Percentiles rank a stretch among this genome's conserved stretches.
phyloP scores from a whole-genome alignment of 2,797 vertebrate species.

The Hephaestus fuliginosus region DNA sequence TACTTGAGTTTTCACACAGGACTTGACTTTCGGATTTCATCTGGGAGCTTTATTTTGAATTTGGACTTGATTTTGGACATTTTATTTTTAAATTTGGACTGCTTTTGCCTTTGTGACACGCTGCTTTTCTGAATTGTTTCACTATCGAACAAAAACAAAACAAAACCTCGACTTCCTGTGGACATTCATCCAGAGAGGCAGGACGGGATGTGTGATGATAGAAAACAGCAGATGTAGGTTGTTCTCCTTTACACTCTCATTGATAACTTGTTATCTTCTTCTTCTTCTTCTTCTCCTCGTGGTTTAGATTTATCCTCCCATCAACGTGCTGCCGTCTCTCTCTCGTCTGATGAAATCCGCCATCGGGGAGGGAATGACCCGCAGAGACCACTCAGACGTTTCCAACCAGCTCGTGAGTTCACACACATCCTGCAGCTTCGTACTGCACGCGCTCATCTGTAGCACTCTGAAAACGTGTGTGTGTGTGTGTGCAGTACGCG shows the following conservation, averaged over 20 bases:
- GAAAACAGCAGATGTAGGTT: neutral
- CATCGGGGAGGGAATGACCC: conserved; percentile 82
- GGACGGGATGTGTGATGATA: neutral
- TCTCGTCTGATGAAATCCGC: conserved; percentile 85
- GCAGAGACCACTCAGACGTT: conserved; percentile 84
- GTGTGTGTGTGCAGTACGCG: conserved; percentile 48
- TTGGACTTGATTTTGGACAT: no score
- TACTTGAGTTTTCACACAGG: neutral
- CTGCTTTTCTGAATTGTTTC: no score
- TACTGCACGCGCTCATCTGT: neutral
- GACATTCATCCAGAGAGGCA: neutral
- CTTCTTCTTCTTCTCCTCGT: neutral
- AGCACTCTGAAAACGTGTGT: neutral
- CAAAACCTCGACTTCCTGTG: neutral
- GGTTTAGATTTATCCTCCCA: conserved; percentile 86
- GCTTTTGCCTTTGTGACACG: no score
- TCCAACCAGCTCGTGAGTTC: conserved; percentile 87
- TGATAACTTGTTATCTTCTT: neutral
- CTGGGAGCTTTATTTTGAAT: no score
- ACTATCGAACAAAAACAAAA: neutral
- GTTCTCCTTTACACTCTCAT: neutral
- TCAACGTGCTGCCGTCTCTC: conserved; percentile 87
- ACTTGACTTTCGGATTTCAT: neutral
- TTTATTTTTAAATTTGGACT: no score
- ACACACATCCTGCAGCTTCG: conserved; percentile 11